Evolutionary conservation across 1,140 invertebrate species (phyloP).

Genomic region (Macrotrachela quadricornifera): DNA sequence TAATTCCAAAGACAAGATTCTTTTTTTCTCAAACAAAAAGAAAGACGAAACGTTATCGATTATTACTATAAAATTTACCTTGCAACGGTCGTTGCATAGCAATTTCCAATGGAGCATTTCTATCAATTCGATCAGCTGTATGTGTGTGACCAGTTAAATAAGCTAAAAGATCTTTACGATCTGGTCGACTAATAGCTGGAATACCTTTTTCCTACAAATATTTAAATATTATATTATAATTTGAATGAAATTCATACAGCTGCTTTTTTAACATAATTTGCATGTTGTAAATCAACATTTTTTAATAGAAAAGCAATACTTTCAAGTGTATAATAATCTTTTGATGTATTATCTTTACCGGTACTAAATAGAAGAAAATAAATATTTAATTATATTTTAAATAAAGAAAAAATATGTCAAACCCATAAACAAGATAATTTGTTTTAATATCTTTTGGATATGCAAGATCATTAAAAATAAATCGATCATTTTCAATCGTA

Average conservation of each 20-base stretch:
- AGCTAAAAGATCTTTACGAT: conserved; percentile 53
- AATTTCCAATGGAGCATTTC: conserved; percentile 83
- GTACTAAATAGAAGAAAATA: not conserved
- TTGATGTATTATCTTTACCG: not conserved
- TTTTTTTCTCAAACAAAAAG: too few species aligned
- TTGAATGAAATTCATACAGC: not conserved
- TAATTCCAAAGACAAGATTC: too few species aligned
- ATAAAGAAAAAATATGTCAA: not conserved
- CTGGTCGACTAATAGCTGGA: conserved; percentile 34
- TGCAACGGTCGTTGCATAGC: conserved; percentile 25
- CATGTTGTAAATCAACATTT: conserved; percentile 5
- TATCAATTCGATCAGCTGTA: conserved; percentile 75
- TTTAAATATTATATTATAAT: too few species aligned
- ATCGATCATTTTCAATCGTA: conserved; percentile 4
- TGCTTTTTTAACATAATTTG: conserved; percentile 6
- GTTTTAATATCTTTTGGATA: conserved; percentile 9
- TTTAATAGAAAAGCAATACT: conserved; percentile 5
- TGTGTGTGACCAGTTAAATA: conserved; percentile 86
- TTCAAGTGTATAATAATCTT: conserved; percentile 7
- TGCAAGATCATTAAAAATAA: conserved; percentile 5
- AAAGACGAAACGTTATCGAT: too few species aligned
- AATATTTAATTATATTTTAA: too few species aligned
- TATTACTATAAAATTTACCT: conserved; percentile 11
- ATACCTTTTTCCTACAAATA: conserved; percentile 3
- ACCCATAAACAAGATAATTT: conserved; percentile 8